Evolutionary conservation across 2,888 invertebrate species (phyloP).

Genomic region (Hermaeophaga mercurialis): DNA sequence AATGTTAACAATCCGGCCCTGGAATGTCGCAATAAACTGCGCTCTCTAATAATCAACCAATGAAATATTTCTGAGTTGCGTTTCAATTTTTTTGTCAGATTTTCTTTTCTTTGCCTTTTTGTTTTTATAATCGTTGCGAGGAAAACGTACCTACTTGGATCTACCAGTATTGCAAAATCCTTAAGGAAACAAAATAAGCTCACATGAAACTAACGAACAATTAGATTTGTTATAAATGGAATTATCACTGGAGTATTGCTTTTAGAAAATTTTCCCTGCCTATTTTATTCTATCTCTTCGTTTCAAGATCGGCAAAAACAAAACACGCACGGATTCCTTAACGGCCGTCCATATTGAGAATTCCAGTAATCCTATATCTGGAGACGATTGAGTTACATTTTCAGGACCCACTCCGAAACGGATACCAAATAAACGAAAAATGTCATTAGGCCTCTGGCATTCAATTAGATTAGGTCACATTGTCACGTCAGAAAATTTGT

Average conservation of each 20-base stretch:
- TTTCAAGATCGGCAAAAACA: conserved; percentile 30
- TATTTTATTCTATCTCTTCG: background rate
- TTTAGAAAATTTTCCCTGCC: conserved; percentile 2
- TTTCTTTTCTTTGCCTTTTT: too few relatives aligned
- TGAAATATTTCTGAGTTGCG: too few relatives aligned
- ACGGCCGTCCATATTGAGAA: conserved; percentile 54
- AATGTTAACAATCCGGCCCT: too few relatives aligned
- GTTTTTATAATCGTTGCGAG: too few relatives aligned
- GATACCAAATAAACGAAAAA: conserved; percentile 55
- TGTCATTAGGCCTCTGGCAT: conserved; percentile 53
- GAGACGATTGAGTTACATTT: conserved; percentile 53
- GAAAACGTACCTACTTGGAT: too few relatives aligned
- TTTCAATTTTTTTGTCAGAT: too few relatives aligned
- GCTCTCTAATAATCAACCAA: too few relatives aligned
- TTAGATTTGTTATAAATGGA: too few relatives aligned
- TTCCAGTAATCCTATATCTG: conserved; percentile 55
- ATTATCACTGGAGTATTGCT: background rate
- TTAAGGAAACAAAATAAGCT: too few relatives aligned
- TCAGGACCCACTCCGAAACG: conserved; percentile 45
- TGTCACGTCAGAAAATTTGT: conserved; percentile 51
- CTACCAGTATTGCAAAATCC: too few relatives aligned
- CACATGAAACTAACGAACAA: too few relatives aligned
- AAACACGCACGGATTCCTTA: conserved; percentile 55
- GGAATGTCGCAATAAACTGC: too few relatives aligned
- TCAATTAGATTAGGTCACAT: conserved; percentile 54